Evolutionary conservation across 1,140 invertebrate genomes (phyloP), one percentile per base, ranked within the genome.

Genomic region (Eupeodes corollae): DNA sequence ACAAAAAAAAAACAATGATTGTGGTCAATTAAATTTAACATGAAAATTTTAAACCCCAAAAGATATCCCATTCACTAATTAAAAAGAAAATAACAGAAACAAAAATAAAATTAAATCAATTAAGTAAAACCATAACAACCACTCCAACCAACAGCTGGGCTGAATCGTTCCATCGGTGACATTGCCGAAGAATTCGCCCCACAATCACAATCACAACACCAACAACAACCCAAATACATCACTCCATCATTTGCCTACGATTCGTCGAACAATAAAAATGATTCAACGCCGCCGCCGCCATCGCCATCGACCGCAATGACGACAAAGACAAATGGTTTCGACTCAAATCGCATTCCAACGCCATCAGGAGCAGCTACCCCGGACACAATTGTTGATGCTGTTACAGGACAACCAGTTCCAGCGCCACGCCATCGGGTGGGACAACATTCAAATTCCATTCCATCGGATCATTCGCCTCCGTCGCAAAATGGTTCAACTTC

Each of bases 161-260:
- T 49, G 51, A 70, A 78, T 43, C 72, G 78, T 45, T 75, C 77
- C 1, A 61, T 75, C 30, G 76, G 77, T 50, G 70, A 71, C 41
- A 52, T 54, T 14, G 19, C 48, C 33, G 46, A 33, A 2, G 49
- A 50, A 41, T 37, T n/a, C 33, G 13, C 32, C 21, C 14, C 51
- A 49, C 19, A 44, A 49, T 2, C 46, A 51, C 49, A 44, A 32
- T 39, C 48, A 14, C 38, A 41, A 33, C 18, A 43, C 10, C 46
- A 53, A 47, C 42, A 48, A 38, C 35, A 44, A 41, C 31, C 32
- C 8, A 45, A 41, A 34, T 51, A 47, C 21, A 47, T 31, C 12
- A 49, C 39, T 9, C 48, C 46, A 42, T 35, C 42, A n/a, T 14
- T 35, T 12, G 34, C 43, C 26, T 53, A 51, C 26, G 49, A 51